These are phyloP conservation scores for Rhabdophis nuchalis DNA, from an alignment of 2,797 vertebrate species.

Conservation along the genomic window DNA sequence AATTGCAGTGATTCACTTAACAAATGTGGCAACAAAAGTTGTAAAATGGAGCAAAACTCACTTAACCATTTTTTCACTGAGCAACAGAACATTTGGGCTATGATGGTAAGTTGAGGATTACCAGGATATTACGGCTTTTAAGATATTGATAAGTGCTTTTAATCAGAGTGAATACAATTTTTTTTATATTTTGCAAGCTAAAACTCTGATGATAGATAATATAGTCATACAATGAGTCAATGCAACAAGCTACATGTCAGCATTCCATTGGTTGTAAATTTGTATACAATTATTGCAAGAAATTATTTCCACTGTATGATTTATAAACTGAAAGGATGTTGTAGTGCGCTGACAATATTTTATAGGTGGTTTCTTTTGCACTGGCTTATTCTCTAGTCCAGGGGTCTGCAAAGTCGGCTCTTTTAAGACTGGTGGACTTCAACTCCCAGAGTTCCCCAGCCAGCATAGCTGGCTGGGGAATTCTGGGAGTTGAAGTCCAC, in stretches of 20 bases:
- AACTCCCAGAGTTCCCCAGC: no score
- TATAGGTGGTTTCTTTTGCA: not conserved
- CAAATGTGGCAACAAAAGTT: not conserved
- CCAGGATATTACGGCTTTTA: not conserved
- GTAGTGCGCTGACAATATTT: not conserved
- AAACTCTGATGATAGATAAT: not conserved
- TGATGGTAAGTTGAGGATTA: not conserved
- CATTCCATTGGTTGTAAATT: not conserved
- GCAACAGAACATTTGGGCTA: not conserved
- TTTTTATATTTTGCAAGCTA: not conserved
- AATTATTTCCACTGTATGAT: not conserved
- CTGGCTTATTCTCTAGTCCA: not conserved
- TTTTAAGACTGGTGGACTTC: no score
- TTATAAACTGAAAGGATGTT: not conserved
- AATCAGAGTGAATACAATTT: not conserved
- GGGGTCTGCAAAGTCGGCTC: no score
- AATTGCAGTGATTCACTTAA: not conserved
- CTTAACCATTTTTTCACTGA: not conserved
- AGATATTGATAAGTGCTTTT: not conserved
- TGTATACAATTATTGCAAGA: not conserved
- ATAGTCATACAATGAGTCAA: not conserved
- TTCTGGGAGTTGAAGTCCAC: no score
- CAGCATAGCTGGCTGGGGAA: no score
- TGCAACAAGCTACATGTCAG: not conserved
- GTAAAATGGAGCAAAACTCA: not conserved